phyloP scores from a whole-genome alignment of 1,140 invertebrate species.

The Oryzaephilus surinamensis region DNA sequence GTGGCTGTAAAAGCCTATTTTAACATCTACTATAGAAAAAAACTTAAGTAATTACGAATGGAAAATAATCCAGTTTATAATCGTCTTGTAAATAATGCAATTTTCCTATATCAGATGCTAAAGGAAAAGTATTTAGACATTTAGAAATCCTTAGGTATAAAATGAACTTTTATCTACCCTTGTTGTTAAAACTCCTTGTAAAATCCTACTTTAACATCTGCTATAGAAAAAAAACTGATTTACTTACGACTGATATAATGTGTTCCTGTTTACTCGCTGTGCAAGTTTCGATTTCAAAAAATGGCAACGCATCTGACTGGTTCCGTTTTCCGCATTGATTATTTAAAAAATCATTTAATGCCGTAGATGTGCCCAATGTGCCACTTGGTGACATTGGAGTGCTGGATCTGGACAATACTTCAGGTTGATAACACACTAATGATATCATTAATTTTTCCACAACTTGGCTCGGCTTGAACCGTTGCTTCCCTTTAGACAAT shows the following conservation, averaged over 20 bases:
- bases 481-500: constrained; percentile 44
- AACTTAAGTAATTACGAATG: too few species aligned
- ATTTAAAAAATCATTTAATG: constrained; percentile 41
- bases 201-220: too few species aligned
- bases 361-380: constrained; percentile 36
- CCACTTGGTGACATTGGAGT: constrained; percentile 68
- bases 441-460: constrained; percentile 65
- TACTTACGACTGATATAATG: constrained; percentile 65
- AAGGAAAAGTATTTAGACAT: too few species aligned
- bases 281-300: constrained; percentile 71
- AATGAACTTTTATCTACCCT: too few species aligned
- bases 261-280: constrained; percentile 80
- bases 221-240: not conserved
- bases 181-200: too few species aligned
- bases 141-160: too few species aligned
- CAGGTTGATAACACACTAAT: constrained; percentile 71
- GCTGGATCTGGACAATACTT: constrained; percentile 69
- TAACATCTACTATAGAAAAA: too few species aligned
- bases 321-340: constrained; percentile 30
- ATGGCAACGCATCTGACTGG: constrained; percentile 52
- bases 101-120: too few species aligned
- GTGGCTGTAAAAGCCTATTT: too few species aligned
- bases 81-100: too few species aligned
- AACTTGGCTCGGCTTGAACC: constrained; percentile 58
- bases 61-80: too few species aligned